Conservation (phyloP, 2,888 invertebrate genomes). For the Chalcis sispes region DNA sequence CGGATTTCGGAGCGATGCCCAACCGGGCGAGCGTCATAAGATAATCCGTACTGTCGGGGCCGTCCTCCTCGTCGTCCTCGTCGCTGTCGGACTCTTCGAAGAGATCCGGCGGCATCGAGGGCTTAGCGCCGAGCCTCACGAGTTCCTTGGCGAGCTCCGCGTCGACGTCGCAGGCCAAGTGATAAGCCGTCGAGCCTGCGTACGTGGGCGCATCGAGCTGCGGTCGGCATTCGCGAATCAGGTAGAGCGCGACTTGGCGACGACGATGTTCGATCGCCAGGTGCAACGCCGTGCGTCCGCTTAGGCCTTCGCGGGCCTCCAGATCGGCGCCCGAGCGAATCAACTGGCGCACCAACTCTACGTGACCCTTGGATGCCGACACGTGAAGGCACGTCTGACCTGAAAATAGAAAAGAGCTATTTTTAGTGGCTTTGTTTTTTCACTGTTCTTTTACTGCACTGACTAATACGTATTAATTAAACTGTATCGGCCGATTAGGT, state of each 20-base stretch:
- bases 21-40: conserved; percentile 15
- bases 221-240: conserved; percentile 82
- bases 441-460: too few species aligned
- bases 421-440: too few species aligned
- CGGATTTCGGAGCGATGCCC: neutral
- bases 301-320: conserved; percentile 87
- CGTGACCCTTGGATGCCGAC: conserved; percentile 85
- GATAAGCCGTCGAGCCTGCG: conserved; percentile 84
- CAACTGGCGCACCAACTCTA: conserved; percentile 85
- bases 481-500: too few species aligned
- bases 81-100: conserved; percentile 73
- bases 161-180: conserved; percentile 78
- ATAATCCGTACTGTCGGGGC: conserved; percentile 60
- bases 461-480: too few species aligned
- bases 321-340: conserved; percentile 89
- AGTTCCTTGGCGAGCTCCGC: conserved; percentile 71
- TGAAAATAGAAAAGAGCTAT: conserved; percentile 77
- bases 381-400: conserved; percentile 92
- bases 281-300: conserved; percentile 88
- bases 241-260: conserved; percentile 79
- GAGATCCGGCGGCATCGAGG: conserved; percentile 59
- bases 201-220: conserved; percentile 81
- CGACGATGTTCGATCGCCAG: conserved; percentile 85
- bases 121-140: conserved; percentile 71
- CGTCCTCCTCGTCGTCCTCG: conserved; percentile 64